Base-by-base conservation (phyloP, 1,140 invertebrate species). In the Euura saliciscinereae region DNA sequence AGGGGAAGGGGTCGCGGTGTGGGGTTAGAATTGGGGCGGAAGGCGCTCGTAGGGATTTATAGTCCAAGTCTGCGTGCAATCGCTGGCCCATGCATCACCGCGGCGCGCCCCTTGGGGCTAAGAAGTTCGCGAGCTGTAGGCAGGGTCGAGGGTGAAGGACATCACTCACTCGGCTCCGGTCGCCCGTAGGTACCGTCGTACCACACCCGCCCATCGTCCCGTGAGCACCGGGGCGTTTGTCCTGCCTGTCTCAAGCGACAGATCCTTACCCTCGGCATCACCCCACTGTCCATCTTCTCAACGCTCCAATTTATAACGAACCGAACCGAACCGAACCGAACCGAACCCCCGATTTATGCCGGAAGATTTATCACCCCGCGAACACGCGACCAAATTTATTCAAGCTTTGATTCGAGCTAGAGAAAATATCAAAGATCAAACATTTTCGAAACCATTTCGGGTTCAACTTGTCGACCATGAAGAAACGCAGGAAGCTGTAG, bases 1-100 rank as follows among this genome's bases (percentile, higher is more conserved):
- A 42, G 43, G 43, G 28, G 59, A 64, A 10, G 8, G 44, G 13
- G 43, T 45, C 70, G 68, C 44, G 72, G 70, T 66, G 64, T 28
- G 28, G 28, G 28, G 28, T 28, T 28, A 28, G 28, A 28, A 28
- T 28, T 28, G 71, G 76, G 72, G 70, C 69, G 68, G 11, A 66
- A 71, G 72, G 74, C 66, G 11, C 13, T 45, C 68, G 75, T 73
- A 59, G 75, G 76, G 77, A 81, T 81, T 81, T 79, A 81, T 81
- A 76, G 79, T 74, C 71, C 75, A 79, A 81, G 79, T 81, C 79
- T 77, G 76, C 75, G 74, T 78, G 79, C 79, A 79, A 81, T 81
- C 77, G 78, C 76, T 78, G 73, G 70, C 70, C 71, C 78, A 80
- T 80, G 78, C 73, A 78, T 80, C 78, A 77, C 75, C 64, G 45